These are phyloP conservation scores for Drosophila fungiperda DNA, from an alignment of 2,888 invertebrate species.

Conservation along the genomic window DNA sequence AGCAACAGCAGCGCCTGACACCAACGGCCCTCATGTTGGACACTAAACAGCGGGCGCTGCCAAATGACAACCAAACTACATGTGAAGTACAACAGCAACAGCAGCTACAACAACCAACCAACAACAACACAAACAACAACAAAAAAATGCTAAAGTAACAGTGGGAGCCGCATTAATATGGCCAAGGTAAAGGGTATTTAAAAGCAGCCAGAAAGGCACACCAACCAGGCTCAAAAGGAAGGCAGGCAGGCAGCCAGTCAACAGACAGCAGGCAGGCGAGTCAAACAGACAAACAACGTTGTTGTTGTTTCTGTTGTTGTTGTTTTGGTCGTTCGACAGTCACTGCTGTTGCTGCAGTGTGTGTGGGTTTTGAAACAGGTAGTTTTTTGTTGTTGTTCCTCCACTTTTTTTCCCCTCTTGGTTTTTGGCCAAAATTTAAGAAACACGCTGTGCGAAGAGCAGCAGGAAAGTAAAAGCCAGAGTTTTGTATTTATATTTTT, in stretches of 20 bases:
- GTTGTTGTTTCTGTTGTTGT: conserved; percentile 25
- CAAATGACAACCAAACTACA: conserved; percentile 82
- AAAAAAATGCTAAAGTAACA: conserved; percentile 60
- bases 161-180: conserved; percentile 81
- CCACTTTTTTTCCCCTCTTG: conserved; percentile 18
- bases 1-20: conserved; percentile 68
- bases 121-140: conserved; percentile 33
- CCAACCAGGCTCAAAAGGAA: conserved; percentile 35
- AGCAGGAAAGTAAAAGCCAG: conserved; percentile 73
- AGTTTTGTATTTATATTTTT: conserved; percentile 24
- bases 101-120: conserved; percentile 51
- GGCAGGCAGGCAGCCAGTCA: conserved; percentile 16
- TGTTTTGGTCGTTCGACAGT: conserved; percentile 40
- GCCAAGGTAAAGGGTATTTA: conserved; percentile 79
- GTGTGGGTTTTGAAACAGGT: conserved; percentile 76
- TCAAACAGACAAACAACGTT: conserved; percentile 56
- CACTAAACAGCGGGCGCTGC: conserved; percentile 81
- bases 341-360: conserved; percentile 53
- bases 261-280: conserved; percentile 30
- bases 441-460: conserved; percentile 48
- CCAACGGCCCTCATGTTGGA: conserved; percentile 81
- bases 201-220: conserved; percentile 68
- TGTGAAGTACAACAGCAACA: conserved; percentile 78
- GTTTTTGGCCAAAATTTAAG: conserved; percentile 77
- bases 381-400: conserved; percentile 50